phyloP scores from a whole-genome alignment of 2,113 vertebrate genomes.

The Uria lomvia region DNA sequence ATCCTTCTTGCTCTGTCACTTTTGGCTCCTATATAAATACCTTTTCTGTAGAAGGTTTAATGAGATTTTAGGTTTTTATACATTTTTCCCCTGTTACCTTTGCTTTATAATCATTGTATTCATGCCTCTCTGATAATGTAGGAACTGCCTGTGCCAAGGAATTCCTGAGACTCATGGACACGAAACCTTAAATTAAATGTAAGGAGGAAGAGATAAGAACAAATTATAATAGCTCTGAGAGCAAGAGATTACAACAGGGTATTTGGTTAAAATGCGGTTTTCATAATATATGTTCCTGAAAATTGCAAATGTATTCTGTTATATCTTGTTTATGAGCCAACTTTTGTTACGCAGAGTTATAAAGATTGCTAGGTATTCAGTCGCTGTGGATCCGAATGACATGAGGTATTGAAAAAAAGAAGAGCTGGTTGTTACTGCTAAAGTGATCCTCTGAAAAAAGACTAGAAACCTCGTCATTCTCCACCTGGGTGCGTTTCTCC shows the following conservation, averaged over 20 bases:
- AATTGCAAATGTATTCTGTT: conserved; percentile 31
- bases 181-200: conserved; percentile 45
- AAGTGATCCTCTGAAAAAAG: neutral
- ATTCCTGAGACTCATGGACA: conserved; percentile 34
- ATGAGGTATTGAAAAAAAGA: neutral
- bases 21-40: neutral
- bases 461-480: neutral
- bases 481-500: neutral
- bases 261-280: conserved; percentile 33
- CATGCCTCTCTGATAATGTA: neutral
- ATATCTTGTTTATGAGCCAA: neutral
- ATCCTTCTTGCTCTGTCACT: neutral
- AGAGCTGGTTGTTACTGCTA: neutral
- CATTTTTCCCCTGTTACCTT: neutral
- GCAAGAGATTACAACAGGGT: conserved; percentile 11
- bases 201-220: conserved; percentile 48
- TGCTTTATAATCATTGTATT: conserved; percentile 16
- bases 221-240: conserved; percentile 23
- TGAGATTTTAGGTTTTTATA: conserved; percentile 25
- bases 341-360: conserved; percentile 16
- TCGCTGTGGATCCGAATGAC: neutral
- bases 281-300: conserved; percentile 31
- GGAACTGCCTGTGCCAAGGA: conserved; percentile 2
- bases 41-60: neutral
- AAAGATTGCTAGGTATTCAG: neutral